phyloP scores from a whole-genome alignment of 2,888 invertebrate genomes.

The Sthenelais limicola region DNA sequence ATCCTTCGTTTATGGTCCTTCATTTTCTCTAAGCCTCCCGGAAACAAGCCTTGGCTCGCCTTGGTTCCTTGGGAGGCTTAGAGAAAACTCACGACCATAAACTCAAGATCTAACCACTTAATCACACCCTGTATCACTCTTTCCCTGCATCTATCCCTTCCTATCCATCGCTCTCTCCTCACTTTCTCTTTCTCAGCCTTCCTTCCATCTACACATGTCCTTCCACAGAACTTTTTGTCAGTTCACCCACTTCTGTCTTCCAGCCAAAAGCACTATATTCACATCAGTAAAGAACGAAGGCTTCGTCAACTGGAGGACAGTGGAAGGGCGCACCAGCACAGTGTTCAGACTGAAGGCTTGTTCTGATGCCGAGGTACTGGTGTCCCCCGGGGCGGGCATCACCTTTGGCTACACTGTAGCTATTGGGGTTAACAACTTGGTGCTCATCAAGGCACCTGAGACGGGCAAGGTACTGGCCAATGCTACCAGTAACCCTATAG shows the following conservation, averaged over 20 bases:
- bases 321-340: background rate
- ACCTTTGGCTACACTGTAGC: conserved; percentile 10
- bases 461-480: background rate
- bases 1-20: too few relatives aligned
- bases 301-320: conserved; percentile 9
- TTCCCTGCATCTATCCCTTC: too few relatives aligned
- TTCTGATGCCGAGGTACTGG: conserved; percentile 14
- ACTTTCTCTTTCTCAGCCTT: too few relatives aligned
- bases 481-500: background rate
- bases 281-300: background rate
- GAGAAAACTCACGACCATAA: too few relatives aligned
- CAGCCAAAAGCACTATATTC: conserved; percentile 15
- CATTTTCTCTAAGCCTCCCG: too few relatives aligned
- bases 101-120: too few relatives aligned
- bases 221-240: too few relatives aligned
- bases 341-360: background rate
- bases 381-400: background rate
- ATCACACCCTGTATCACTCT: too few relatives aligned
- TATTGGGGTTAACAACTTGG: background rate
- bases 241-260: background rate
- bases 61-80: too few relatives aligned
- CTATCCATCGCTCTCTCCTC: too few relatives aligned
- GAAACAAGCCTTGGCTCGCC: too few relatives aligned
- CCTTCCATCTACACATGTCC: too few relatives aligned
- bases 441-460: background rate